phyloP scores from a whole-genome alignment of 1,140 invertebrate genomes.

The Drosophila littoralis region DNA sequence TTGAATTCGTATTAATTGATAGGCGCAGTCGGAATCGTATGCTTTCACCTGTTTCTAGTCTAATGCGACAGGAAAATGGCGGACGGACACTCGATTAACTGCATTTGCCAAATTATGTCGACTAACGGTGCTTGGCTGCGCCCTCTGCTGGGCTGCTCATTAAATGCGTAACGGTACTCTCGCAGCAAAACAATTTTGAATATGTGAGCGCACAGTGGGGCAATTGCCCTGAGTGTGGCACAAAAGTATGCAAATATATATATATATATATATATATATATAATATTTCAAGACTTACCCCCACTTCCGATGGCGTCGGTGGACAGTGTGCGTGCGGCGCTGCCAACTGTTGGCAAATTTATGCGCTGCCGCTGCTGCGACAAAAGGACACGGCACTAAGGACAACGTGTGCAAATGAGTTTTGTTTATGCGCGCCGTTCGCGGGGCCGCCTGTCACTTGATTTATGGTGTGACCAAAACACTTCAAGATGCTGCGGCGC shows the following conservation, averaged over 20 bases:
- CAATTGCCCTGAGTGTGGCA: neutral
- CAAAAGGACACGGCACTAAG: constrained; percentile 46
- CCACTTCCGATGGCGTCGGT: neutral
- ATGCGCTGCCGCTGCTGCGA: constrained; percentile 39
- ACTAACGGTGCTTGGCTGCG: constrained; percentile 1
- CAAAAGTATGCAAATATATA: constrained; percentile 14
- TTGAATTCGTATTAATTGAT: constrained; percentile 77
- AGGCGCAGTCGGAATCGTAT: constrained; percentile 26
- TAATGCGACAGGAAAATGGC: neutral
- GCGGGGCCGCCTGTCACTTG: constrained; percentile 46
- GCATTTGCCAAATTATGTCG: neutral
- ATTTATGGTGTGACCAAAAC: constrained; percentile 55
- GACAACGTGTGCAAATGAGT: constrained; percentile 57
- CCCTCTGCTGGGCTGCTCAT: constrained; percentile 6
- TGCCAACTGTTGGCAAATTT: constrained; percentile 65
- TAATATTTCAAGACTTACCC: constrained; percentile 18
- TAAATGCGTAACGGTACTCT: constrained; percentile 19
- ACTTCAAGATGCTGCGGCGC: constrained; percentile 52
- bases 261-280: constrained; percentile 3
- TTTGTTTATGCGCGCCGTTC: constrained; percentile 54
- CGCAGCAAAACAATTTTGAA: constrained; percentile 10
- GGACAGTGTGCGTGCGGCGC: constrained; percentile 22
- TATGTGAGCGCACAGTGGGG: constrained; percentile 25
- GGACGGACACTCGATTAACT: neutral
- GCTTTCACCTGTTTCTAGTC: neutral